Evolutionary conservation across 2,888 invertebrate species (phyloP).

Genomic region (Baronia brevicornis): DNA sequence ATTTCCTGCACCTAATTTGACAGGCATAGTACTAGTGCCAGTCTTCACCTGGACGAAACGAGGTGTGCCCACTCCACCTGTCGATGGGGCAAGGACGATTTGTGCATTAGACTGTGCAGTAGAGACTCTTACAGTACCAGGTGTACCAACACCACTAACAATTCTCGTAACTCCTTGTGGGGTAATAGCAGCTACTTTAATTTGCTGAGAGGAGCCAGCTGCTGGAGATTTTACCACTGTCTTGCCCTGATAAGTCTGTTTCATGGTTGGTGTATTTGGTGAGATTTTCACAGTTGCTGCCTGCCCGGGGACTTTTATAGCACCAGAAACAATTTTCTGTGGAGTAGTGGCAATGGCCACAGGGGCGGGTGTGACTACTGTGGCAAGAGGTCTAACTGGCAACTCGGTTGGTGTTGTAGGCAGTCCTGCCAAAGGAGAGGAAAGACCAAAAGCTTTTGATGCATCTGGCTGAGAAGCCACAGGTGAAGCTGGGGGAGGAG

Average conservation of each 20-base stretch:
- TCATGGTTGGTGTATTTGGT: slow-evolving; percentile 50
- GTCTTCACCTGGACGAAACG: slow-evolving; percentile 66
- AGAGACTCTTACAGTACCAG: slow-evolving; percentile 52
- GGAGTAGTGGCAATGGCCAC: slow-evolving; percentile 46
- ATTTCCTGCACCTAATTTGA: slow-evolving; percentile 53
- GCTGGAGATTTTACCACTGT: slow-evolving; percentile 48
- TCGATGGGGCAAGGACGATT: slow-evolving; percentile 47
- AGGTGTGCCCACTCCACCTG: slow-evolving; percentile 46
- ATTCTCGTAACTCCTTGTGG: slow-evolving; percentile 63
- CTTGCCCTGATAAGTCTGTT: slow-evolving; percentile 53
- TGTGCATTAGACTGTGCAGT: slow-evolving; percentile 56
- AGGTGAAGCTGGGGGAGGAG: slow-evolving; percentile 58
- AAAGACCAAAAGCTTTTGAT: slow-evolving; percentile 52
- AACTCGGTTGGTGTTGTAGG: slow-evolving; percentile 31
- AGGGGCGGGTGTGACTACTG: slow-evolving; percentile 38
- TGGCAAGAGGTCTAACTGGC: slow-evolving; percentile 34
- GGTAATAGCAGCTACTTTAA: slow-evolving; percentile 60
- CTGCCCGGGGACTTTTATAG: slow-evolving; percentile 49
- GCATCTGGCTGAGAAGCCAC: slow-evolving; percentile 50
- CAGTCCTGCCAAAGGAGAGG: slow-evolving; percentile 40
- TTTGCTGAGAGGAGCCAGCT: slow-evolving; percentile 54
- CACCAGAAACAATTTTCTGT: slow-evolving; percentile 49
- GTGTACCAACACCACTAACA: slow-evolving; percentile 55
- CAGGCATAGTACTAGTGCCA: slow-evolving; percentile 45
- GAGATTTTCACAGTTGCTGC: slow-evolving; percentile 54